Percentiles rank a stretch among this genome's conserved stretches.
These are phyloP conservation scores for Takifugu bimaculatus DNA, from an alignment of 2,113 vertebrate genomes.

Conservation along the genomic window DNA sequence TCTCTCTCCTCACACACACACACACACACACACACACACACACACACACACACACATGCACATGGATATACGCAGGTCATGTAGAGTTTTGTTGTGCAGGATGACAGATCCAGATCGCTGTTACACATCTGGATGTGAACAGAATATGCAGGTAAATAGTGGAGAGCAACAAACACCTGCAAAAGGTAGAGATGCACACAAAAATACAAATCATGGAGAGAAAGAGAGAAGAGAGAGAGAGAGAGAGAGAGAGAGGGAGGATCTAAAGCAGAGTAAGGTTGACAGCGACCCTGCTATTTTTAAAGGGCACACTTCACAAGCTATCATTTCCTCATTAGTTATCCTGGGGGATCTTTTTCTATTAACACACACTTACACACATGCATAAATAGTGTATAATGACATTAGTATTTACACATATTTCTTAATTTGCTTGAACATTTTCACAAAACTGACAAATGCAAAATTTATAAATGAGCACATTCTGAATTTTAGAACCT, in stretches of 20 bases:
- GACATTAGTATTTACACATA: neutral
- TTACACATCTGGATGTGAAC: slow-evolving; percentile 33
- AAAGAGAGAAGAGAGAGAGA: no score
- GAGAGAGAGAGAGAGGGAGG: neutral
- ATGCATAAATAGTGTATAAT: neutral
- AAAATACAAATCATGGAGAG: slow-evolving; percentile 7
- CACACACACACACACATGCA: slow-evolving; percentile 20
- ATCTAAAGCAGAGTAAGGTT: slow-evolving; percentile 52
- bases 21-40: slow-evolving; percentile 27
- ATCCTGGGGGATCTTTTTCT: slow-evolving; percentile 55
- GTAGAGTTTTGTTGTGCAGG: slow-evolving; percentile 37
- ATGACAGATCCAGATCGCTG: slow-evolving; percentile 51
- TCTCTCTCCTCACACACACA: slow-evolving; percentile 22
- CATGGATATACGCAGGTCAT: slow-evolving; percentile 25
- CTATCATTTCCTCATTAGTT: slow-evolving; percentile 67
- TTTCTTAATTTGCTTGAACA: neutral
- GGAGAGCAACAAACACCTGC: slow-evolving; percentile 2
- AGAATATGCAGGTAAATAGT: slow-evolving; percentile 25
- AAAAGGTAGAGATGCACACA: slow-evolving; percentile 4
- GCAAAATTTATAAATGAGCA: no score
- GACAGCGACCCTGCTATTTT: slow-evolving; percentile 75
- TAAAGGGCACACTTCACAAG: slow-evolving; percentile 72
- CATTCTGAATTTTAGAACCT: no score
- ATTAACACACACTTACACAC: slow-evolving; percentile 30
- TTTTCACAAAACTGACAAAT: no score